Evolutionary conservation across 2,113 vertebrate species (phyloP), one percentile per base, ranked within the genome.

Genomic region (Acinonyx jubatus): DNA sequence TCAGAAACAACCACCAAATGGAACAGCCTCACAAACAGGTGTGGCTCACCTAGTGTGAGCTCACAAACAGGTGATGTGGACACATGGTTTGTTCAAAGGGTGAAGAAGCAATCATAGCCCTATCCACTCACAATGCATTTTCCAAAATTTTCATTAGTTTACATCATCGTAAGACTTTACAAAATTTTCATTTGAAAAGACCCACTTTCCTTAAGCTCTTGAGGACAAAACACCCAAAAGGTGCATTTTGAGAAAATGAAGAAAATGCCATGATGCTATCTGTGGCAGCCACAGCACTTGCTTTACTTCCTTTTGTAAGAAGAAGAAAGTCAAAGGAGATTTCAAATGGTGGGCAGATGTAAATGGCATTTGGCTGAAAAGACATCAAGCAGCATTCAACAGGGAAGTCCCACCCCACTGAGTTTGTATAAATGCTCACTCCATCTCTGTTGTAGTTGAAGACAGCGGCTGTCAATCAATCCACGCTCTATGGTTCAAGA

Each of bases 401-500:
- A 16, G 82, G 84, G 86, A 87, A 89, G 97, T 89, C 97, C 97
- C 78, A 80, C 73, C 95, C 96, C 92, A 91, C 92, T 86, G 95
- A 65, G 96, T 38, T 91, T 76, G 45, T 90, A n/a, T 86, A 90
- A 89, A 88, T 38, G 25, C 76, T 92, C 73, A 74, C 92, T 98
- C 95, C 81, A 82, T 88, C 87, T 88, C 96, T 65, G 90, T 52
- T 88, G 95, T 57, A 92, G 76, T 16, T 31, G 57, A 69, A 96
- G 97, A 89, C 94, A 69, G 94, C 36, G 0, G 68, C 96, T 98
- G 98, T 94, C 98, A 86, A 96, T 97, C 97, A 95, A 61, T 87
- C 45, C 85, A 31, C 2, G 36, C 84, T 89, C 66, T 5, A 76
- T 33, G 65, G 91, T 61, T 93, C 57, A 96, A 87, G 94, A 96